Evolutionary conservation across 2,113 vertebrate genomes (phyloP).

Genomic region (Rhadina sibilatrix): DNA sequence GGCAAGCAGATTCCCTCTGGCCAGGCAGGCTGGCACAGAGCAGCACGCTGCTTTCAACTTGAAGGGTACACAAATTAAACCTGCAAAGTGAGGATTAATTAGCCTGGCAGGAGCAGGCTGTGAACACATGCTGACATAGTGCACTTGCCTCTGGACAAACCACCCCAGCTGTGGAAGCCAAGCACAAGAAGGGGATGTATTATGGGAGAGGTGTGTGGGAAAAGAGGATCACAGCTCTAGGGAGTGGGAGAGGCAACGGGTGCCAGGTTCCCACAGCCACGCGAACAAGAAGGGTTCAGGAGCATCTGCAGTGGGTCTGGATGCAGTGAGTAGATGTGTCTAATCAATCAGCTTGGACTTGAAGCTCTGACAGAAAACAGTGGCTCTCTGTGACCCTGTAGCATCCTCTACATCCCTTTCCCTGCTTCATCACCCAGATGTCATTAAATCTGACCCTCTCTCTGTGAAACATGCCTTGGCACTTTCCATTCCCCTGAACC

Average conservation of each 20-base stretch:
- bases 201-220: slow-evolving; percentile 17
- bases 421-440: background rate
- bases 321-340: background rate
- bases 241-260: background rate
- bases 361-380: background rate
- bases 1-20: background rate
- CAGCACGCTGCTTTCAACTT: background rate
- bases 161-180: background rate
- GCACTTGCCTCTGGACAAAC: slow-evolving; percentile 43
- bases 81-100: slow-evolving; percentile 55
- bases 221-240: background rate
- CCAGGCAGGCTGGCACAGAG: slow-evolving; percentile 20
- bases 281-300: background rate
- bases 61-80: slow-evolving; percentile 52
- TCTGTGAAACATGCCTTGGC: background rate
- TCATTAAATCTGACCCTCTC: background rate
- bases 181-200: background rate
- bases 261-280: slow-evolving; percentile 33
- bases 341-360: background rate
- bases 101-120: background rate
- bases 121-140: background rate
- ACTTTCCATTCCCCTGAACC: background rate
- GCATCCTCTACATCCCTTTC: background rate
- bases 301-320: background rate
- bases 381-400: background rate